phyloP scores from a whole-genome alignment of 2,797 vertebrate genomes.

The Mastacembelus armatus region DNA sequence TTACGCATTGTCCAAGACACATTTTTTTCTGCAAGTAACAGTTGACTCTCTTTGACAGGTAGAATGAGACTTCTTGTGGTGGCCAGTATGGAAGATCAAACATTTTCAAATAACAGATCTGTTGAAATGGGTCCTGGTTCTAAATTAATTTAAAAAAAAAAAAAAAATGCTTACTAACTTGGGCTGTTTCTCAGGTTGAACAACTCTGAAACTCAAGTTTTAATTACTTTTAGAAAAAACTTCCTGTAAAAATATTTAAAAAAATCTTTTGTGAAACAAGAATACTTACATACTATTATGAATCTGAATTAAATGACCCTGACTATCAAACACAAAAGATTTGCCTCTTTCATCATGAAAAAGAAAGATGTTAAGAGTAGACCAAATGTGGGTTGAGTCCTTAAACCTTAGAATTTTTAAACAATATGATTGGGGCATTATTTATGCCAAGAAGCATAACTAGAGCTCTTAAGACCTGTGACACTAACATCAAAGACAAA shows the following conservation, averaged over 20 bases:
- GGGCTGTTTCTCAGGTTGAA: background rate
- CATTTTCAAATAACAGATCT: background rate
- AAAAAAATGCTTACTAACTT: too few species aligned
- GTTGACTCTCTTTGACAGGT: background rate
- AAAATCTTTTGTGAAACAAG: background rate
- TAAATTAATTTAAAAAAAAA: background rate
- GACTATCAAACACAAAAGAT: background rate
- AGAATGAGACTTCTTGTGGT: background rate
- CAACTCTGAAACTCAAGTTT: background rate
- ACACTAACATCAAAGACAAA: background rate
- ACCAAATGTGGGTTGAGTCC: background rate
- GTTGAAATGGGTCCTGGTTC: background rate
- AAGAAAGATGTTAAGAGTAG: background rate
- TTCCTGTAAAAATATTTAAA: background rate
- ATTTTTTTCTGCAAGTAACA: background rate
- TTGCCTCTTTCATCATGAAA: too few species aligned
- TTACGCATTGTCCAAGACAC: background rate
- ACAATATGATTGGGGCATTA: background rate
- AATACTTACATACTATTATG: background rate
- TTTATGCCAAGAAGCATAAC: background rate
- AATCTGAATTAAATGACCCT: background rate
- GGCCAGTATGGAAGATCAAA: background rate
- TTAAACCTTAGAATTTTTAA: background rate
- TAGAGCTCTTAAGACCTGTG: background rate
- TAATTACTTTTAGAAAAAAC: background rate